Evolutionary conservation across 2,113 vertebrate species (phyloP).

Genomic region (Prinia subflava): DNA sequence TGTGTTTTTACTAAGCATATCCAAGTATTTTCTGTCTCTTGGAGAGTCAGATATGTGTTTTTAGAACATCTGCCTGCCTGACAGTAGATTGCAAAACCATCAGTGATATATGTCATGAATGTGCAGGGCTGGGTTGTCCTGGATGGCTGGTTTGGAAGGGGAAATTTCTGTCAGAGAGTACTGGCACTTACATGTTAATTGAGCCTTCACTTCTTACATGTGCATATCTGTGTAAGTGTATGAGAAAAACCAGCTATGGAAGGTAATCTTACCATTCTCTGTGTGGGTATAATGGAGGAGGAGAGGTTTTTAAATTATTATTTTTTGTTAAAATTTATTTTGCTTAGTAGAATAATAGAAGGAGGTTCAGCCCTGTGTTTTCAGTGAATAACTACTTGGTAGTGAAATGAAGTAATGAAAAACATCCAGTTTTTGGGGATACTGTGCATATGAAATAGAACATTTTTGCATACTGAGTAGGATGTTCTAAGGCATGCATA

Average conservation of each 20-base stretch:
- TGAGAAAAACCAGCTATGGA: background rate
- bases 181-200: background rate
- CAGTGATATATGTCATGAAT: background rate
- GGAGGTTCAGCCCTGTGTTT: background rate
- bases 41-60: background rate
- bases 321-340: background rate
- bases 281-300: background rate
- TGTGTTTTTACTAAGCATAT: background rate
- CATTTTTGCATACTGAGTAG: background rate
- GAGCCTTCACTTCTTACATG: background rate
- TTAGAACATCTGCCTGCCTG: conserved; percentile 1
- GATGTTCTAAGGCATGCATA: background rate
- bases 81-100: background rate
- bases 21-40: conserved; percentile 1
- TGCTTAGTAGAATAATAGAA: background rate
- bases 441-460: background rate
- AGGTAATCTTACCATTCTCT: background rate
- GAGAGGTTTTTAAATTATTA: background rate
- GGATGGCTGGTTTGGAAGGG: background rate
- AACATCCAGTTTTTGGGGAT: background rate
- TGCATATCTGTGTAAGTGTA: background rate
- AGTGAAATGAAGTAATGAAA: background rate
- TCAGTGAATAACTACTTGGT: background rate
- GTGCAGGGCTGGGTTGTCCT: background rate
- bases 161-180: background rate